Evolutionary conservation across 92 coral and sea anemone species (phyloP).

Genomic region (Bergia sp.): DNA sequence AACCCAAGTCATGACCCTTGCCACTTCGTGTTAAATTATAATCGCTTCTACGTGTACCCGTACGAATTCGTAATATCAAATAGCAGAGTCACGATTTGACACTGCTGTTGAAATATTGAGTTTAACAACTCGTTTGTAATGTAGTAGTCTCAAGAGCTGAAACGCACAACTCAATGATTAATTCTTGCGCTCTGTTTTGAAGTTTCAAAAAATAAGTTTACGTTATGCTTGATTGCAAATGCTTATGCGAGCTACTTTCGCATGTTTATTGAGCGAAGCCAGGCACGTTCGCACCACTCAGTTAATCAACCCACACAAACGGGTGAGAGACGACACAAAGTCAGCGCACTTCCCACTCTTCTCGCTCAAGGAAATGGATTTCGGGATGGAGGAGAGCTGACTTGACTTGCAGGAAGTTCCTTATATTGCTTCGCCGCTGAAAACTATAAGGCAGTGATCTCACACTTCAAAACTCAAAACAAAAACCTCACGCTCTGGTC

Average conservation of each 20-base stretch:
- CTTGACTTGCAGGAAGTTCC: slow-evolving; percentile 22
- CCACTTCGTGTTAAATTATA: neutral
- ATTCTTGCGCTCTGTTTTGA: neutral
- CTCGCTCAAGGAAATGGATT: slow-evolving; percentile 29
- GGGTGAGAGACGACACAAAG: slow-evolving; percentile 25
- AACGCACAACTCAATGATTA: neutral
- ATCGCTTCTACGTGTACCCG: slow-evolving; percentile 27
- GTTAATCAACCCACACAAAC: slow-evolving; percentile 5
- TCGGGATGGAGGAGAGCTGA: slow-evolving; percentile 2
- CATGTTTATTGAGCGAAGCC: neutral
- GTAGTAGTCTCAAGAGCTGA: slow-evolving; percentile 31
- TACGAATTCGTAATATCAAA: slow-evolving; percentile 15
- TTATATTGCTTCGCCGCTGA: slow-evolving; percentile 1
- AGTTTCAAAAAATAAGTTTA: neutral
- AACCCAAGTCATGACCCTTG: slow-evolving; percentile 31
- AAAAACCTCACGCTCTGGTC: neutral
- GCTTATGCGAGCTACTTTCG: neutral
- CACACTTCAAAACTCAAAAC: neutral
- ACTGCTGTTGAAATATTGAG: neutral
- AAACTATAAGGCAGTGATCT: neutral
- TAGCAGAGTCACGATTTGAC: slow-evolving; percentile 43
- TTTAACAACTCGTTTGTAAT: neutral
- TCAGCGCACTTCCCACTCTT: neutral
- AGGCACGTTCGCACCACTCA: neutral
- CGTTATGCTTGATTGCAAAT: neutral